Evolutionary conservation across 2,797 vertebrate species (phyloP).

Genomic region (Crocodylus rhombifer): DNA sequence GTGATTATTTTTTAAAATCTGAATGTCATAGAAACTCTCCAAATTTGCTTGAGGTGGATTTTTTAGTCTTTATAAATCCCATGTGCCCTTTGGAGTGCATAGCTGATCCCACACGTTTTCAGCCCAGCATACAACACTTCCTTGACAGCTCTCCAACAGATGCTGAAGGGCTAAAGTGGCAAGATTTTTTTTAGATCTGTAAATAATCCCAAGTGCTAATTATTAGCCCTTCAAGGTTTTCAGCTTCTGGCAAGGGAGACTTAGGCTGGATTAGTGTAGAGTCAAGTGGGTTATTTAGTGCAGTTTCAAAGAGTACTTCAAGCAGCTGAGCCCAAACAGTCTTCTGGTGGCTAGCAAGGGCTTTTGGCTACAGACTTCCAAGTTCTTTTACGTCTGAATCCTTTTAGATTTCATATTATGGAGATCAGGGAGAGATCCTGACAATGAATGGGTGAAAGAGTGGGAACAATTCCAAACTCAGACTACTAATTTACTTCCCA

Average conservation of each 20-base stretch:
- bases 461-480: background rate
- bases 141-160: background rate
- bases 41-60: slow-evolving; percentile 24
- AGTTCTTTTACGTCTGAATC: background rate
- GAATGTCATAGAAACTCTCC: slow-evolving; percentile 59
- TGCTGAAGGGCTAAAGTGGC: background rate
- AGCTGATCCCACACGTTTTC: slow-evolving; percentile 5
- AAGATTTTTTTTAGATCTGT: background rate
- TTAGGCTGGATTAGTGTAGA: background rate
- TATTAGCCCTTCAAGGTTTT: background rate
- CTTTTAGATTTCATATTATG: background rate
- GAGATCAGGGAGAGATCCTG: background rate
- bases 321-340: background rate
- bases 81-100: background rate
- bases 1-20: slow-evolving; percentile 38
- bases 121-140: background rate
- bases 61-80: slow-evolving; percentile 47
- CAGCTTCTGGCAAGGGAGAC: background rate
- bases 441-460: background rate
- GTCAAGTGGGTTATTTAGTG: background rate
- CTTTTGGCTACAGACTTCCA: background rate
- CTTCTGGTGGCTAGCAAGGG: accelerated
- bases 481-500: background rate
- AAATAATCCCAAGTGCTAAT: background rate
- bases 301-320: background rate